Evolutionary conservation across 1,140 invertebrate species (phyloP), one percentile per base, ranked within the genome.

Genomic region (Drosophila athabasca): DNA sequence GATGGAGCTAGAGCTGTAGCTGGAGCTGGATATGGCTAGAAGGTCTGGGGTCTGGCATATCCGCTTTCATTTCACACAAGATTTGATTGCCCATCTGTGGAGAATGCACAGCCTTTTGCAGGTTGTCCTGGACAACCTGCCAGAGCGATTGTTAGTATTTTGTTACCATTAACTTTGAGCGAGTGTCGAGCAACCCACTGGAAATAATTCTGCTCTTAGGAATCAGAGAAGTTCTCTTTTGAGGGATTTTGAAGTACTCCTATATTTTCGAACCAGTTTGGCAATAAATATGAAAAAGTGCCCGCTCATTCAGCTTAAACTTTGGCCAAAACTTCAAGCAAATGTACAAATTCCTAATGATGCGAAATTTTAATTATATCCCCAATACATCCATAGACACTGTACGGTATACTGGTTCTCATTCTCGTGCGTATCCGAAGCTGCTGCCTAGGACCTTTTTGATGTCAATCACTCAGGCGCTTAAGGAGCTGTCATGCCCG

Each of bases 391-490:
- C 46, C 41, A 61, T 57, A 53, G 22, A 68, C 52, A 39, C n/a
- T n/a, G n/a, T 26, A 24, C 60, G 54, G 46, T 58, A 39, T 15
- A 73, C 53, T 52, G 17, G 17, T 0, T 19, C 0, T 19, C 17
- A 1, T 19, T 19, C 17, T 19, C 17, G 17, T 19, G 17, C 54
- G 72, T 73, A 62, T 74, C 57, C 41, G 61, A 31, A 8, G 29
- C 58, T 76, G 57, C 57, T 62, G 64, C 57, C 35, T 29, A 61
- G 78, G 78, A 77, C 82, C 83, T 87, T 89, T 87, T 88, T 88
- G 83, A 88, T 88, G 83, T 88, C 83, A 88, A 88, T 88, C 83
- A 88, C 80, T 88, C 79, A 79, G 64, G 83, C 83, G 83, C 83
- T 89, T 88, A 88, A 88, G 84, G 76, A 88, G 83, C 83, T 79